These are phyloP conservation scores for Drosophila subsilvestris DNA, from an alignment of 2,888 invertebrate species.

Conservation along the genomic window DNA sequence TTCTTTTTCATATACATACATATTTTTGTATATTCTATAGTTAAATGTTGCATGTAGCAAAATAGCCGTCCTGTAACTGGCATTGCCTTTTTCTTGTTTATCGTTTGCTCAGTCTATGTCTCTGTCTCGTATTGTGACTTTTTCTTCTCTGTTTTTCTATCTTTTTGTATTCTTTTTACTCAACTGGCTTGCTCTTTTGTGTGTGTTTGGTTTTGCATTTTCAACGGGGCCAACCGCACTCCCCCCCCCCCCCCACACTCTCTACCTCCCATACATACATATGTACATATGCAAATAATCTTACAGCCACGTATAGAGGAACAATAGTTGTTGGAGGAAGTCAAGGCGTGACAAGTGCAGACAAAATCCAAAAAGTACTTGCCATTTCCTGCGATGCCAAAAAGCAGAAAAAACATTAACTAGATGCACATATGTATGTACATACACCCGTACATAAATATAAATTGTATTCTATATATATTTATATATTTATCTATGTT, in stretches of 20 bases:
- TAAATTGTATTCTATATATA: slow-evolving; percentile 71
- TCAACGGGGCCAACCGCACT: slow-evolving; percentile 64
- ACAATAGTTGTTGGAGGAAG: slow-evolving; percentile 28
- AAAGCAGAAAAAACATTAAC: slow-evolving; percentile 49
- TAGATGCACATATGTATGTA: slow-evolving; percentile 71
- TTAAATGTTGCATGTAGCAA: too few relatives aligned
- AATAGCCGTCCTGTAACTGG: slow-evolving; percentile 1
- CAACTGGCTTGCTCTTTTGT: slow-evolving; percentile 62
- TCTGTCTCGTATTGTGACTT: slow-evolving; percentile 10
- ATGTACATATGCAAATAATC: slow-evolving; percentile 66
- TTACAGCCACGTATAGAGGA: slow-evolving; percentile 21
- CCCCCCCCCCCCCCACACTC: slow-evolving; percentile 29
- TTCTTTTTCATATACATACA: too few relatives aligned
- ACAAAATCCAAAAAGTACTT: slow-evolving; percentile 30
- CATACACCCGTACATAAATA: too few relatives aligned
- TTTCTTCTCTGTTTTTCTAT: too few relatives aligned
- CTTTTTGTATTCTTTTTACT: slow-evolving; percentile 19
- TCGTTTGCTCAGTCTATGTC: slow-evolving; percentile 18
- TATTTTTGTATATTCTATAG: too few relatives aligned
- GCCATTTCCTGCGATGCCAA: neutral
- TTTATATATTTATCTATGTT: slow-evolving; percentile 56
- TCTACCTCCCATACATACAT: neutral
- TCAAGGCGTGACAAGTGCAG: slow-evolving; percentile 45
- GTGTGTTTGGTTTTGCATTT: slow-evolving; percentile 60
- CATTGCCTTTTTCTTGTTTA: slow-evolving; percentile 7